Base-by-base conservation (phyloP, 92 coral and sea anemone species). In the Actinernus sp. region DNA sequence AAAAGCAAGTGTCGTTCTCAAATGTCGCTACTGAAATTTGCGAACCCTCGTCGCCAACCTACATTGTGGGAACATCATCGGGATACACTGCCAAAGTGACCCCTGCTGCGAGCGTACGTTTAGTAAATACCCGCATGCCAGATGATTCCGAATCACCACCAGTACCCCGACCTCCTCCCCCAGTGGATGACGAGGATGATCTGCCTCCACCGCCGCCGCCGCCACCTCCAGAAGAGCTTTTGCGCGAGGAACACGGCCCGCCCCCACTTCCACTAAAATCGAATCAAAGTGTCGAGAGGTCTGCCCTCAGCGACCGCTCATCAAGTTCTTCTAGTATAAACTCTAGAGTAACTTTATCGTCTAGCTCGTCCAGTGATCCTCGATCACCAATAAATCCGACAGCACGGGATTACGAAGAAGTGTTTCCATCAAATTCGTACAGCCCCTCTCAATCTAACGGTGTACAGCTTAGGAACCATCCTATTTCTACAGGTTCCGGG, bases 131-230 rank as follows among this genome's bases (percentile, higher is more conserved):
- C 2, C 86, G 92, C 26, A 74, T 81, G 18, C 97, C 97, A 24
- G 88, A 43, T 12, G 97, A 79, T 28, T 61, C 60, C 0, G 88
- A 73, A 12, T 78, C 49, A 10, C 74, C 75, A n/a, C 73, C 57
- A 11, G 45, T 77, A 61, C 82, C 90, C 20, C 93, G 88, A 1
- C 78, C 85, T 18, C 90, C 84, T 21, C 82, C 61, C 5, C 85
- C 67, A 20, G 89, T 84, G 3, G 83, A 74, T 10, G 96, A 84
- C 31, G 91, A 68, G 43, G 73, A 81, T 3, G 92, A 92, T 8
- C 90, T 86, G 2, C 97, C 96, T 14, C 98, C 93, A 1, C 98
- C 97, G 6, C 97, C 98, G 27, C 97, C 97, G 22, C 92, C 92
- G 22, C 86, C 79, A 23, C 81, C 73, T 26, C 89, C 82, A 23